Evolutionary conservation across 2,797 vertebrate species (phyloP).

Genomic region (Megalops cyprinoides): DNA sequence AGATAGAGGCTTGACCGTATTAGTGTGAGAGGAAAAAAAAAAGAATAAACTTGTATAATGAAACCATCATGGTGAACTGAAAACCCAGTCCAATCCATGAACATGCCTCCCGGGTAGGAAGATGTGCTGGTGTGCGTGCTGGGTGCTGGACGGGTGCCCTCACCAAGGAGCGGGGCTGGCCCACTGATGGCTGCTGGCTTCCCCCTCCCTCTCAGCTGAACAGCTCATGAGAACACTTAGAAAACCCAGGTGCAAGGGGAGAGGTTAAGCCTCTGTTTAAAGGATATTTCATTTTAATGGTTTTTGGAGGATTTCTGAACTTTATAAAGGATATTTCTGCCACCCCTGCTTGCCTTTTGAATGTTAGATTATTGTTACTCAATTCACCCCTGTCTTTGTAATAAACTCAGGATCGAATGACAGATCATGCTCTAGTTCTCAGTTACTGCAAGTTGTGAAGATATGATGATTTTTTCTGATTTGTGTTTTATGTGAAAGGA

Average conservation of each 20-base stretch:
- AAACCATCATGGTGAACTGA: conserved; percentile 75
- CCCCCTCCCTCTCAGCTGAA: conserved; percentile 46
- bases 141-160: conserved; percentile 71
- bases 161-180: conserved; percentile 60
- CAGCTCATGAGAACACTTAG: conserved; percentile 52
- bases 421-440: not conserved
- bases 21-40: conserved; percentile 54
- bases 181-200: conserved; percentile 51
- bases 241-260: conserved; percentile 52
- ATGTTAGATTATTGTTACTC: not conserved
- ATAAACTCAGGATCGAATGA: conserved; percentile 4
- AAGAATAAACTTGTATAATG: conserved; percentile 75
- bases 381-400: not conserved
- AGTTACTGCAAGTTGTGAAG: not conserved
- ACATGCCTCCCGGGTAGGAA: conserved; percentile 73
- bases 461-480: not conserved
- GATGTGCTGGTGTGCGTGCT: conserved; percentile 78
- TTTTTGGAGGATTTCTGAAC: not conserved
- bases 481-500: not conserved
- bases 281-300: conserved; percentile 1
- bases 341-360: not conserved
- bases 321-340: not conserved
- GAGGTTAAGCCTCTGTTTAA: conserved; percentile 49
- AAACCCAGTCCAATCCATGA: conserved; percentile 70
- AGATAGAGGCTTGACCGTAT: conserved; percentile 72